Base-by-base conservation (phyloP, 2,797 vertebrate genomes). In the Lophius americanus region DNA sequence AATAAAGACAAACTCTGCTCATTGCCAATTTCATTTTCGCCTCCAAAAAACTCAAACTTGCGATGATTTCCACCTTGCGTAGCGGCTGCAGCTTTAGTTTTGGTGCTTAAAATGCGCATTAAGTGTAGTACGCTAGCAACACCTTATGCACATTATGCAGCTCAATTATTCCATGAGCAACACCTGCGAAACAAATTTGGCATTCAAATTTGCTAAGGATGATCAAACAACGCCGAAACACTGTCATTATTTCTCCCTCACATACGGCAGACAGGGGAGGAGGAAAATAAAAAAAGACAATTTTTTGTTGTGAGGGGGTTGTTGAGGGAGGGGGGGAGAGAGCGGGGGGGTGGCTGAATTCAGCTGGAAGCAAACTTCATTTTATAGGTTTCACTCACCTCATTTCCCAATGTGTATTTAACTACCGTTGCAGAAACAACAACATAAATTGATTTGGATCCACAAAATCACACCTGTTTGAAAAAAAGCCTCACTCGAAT, bases 151-250 rank as follows among this genome's bases (percentile, higher is more conserved):
- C 93, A 95, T 95, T 95, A 94, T 92, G 88, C 92, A 88, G 90
- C 89, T 91, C 90, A 92, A 92, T 93, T 93, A 93, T 93, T 94
- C 90, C 90, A 91, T 89, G 92, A 90, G 92, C 91, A 95, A 94
- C 94, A 95, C 94, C 94, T 95, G 94, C 93, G 91, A 92, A 94
- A 93, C 91, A 93, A 94, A 95, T 94, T 94, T 94, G 93, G 91
- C 93, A 93, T 93, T 92, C 90, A 92, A 92, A 94, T 95, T 92
- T 92, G 93, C 90, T 85, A 92, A 92, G 90, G 92, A 93, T 92
- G 93, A 94, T 94, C 93, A 95, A 94, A 94, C 94, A 92, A 92
- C 89, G 82, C 82, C 84, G 88, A 93, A 95, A 94, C 92, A 92
- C 93, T 94, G 92, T 95, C 93, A 95, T 95, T 94, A 95, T 94